Evolutionary conservation across 1,140 invertebrate genomes (phyloP).

Genomic region (Drosophila rhopaloa): DNA sequence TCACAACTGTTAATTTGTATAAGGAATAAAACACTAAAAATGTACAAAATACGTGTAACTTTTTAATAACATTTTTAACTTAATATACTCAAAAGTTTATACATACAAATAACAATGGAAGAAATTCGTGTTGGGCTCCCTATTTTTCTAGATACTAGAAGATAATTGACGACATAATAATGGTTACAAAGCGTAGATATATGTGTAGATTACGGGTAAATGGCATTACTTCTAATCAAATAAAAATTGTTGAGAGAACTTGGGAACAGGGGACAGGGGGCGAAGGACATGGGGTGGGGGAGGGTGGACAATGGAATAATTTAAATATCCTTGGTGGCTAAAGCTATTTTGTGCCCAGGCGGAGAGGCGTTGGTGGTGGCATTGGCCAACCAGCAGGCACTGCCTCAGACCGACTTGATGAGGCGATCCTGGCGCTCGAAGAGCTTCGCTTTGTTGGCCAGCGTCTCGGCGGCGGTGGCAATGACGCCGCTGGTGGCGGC

Average conservation of each 20-base stretch:
- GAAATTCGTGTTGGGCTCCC: slow-evolving; percentile 40
- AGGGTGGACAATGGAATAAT: slow-evolving; percentile 25
- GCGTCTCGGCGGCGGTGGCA: slow-evolving; percentile 53
- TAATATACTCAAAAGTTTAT: slow-evolving; percentile 16
- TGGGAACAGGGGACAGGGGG: neutral
- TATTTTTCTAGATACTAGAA: slow-evolving; percentile 75
- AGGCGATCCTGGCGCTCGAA: slow-evolving; percentile 77
- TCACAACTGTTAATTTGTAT: too few relatives aligned
- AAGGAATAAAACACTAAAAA: neutral
- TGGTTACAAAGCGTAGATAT: slow-evolving; percentile 15
- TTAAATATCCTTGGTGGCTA: slow-evolving; percentile 51
- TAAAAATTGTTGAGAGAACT: neutral
- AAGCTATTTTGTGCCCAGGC: slow-evolving; percentile 31
- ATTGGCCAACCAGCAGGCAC: slow-evolving; percentile 26
- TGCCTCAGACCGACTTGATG: slow-evolving; percentile 79
- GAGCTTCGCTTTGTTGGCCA: slow-evolving; percentile 69
- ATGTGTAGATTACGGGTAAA: slow-evolving; percentile 12
- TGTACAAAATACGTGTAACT: slow-evolving; percentile 21
- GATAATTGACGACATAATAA: slow-evolving; percentile 32
- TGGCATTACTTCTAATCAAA: slow-evolving; percentile 34
- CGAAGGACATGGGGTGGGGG: neutral
- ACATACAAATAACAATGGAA: slow-evolving; percentile 28
- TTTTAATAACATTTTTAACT: slow-evolving; percentile 37
- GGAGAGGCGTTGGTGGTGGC: slow-evolving; percentile 8
- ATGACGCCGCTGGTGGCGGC: slow-evolving; percentile 50